phyloP scores from a whole-genome alignment of 2,888 invertebrate genomes.

The Polydrusus pterygomalis region DNA sequence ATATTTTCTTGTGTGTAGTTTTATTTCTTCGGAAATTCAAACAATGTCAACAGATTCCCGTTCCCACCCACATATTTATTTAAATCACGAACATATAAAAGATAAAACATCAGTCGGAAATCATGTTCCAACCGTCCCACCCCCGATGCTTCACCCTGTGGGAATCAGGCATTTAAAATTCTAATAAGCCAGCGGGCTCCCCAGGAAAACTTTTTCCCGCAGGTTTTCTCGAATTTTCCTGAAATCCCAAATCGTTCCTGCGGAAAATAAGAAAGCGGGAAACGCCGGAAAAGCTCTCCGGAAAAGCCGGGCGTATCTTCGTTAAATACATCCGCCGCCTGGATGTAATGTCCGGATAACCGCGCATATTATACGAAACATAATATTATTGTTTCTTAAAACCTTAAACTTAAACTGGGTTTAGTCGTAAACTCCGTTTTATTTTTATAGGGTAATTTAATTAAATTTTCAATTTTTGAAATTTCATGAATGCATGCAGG shows the following conservation, averaged over 20 bases:
- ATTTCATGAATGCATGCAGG: too few relatives aligned
- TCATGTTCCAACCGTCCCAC: background rate
- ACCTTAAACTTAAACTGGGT: conserved; percentile 66
- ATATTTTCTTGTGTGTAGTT: background rate
- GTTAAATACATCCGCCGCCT: conserved; percentile 65
- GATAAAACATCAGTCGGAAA: conserved; percentile 15
- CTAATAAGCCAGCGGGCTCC: conserved; percentile 18
- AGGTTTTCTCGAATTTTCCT: conserved; percentile 16
- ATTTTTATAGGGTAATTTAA: conserved; percentile 22
- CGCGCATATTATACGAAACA: conserved; percentile 71
- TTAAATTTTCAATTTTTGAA: background rate
- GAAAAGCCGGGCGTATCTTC: conserved; percentile 27
- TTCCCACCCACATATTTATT: conserved; percentile 9
- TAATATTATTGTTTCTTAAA: conserved; percentile 73
- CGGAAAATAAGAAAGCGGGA: conserved; percentile 55
- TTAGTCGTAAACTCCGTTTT: conserved; percentile 25
- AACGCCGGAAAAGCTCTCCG: conserved; percentile 33
- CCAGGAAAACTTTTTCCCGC: conserved; percentile 16
- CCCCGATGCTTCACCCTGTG: background rate
- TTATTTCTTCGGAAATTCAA: background rate
- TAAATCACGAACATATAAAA: conserved; percentile 18
- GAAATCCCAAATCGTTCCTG: conserved; percentile 31
- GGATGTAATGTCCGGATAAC: conserved; percentile 67
- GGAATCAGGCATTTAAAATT: conserved; percentile 31
- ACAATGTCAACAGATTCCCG: background rate